Percentiles rank a stretch among this genome's conserved stretches.
Conservation (phyloP, 2,888 invertebrate genomes). For the Apamea anceps region DNA sequence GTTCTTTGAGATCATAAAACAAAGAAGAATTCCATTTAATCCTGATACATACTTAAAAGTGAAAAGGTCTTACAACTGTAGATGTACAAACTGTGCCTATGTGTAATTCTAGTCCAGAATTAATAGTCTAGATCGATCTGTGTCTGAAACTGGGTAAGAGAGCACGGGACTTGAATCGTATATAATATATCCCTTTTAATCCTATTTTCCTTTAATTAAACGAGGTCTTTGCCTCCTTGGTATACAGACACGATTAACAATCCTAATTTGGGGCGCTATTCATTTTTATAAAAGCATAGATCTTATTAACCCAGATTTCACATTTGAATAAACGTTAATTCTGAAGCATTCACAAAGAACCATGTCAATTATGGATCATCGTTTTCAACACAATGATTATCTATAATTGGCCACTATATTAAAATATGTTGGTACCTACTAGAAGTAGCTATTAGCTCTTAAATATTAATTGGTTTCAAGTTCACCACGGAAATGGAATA, state of each 20-base stretch:
- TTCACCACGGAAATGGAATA: neutral
- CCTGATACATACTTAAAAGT: conserved; percentile 12
- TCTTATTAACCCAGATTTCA: neutral
- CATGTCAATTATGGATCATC: neutral
- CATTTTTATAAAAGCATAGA: conserved; percentile 8
- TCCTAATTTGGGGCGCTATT: conserved; percentile 26
- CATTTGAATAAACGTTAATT: conserved; percentile 8
- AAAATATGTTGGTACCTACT: neutral
- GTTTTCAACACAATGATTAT: neutral
- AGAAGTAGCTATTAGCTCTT: neutral
- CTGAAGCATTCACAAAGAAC: neutral
- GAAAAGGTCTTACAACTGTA: conserved; percentile 13
- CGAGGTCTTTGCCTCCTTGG: conserved; percentile 41
- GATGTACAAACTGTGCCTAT: neutral
- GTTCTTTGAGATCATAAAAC: conserved; percentile 35
- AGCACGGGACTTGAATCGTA: conserved; percentile 42
- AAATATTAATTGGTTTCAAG: neutral
- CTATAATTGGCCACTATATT: neutral
- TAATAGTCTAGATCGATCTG: conserved; percentile 51
- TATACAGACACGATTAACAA: conserved; percentile 46
- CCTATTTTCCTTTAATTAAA: conserved; percentile 59
- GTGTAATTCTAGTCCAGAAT: conserved; percentile 38
- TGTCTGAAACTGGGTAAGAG: conserved; percentile 42
- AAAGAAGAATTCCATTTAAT: conserved; percentile 25
- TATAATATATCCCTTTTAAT: conserved; percentile 57